Conservation (phyloP, 2,797 vertebrate genomes). For the Paguma larvata region DNA sequence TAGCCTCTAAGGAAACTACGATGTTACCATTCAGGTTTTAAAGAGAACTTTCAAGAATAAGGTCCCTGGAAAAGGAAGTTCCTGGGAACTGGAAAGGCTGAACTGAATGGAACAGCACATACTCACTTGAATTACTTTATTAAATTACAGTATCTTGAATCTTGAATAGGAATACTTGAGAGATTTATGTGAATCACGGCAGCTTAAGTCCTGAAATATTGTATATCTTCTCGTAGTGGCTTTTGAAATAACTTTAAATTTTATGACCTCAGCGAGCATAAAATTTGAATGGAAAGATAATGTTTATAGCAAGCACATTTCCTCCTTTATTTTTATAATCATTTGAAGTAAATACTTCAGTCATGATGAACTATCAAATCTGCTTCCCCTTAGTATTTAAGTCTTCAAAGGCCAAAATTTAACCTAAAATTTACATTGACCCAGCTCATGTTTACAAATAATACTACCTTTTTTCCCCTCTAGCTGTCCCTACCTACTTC, state of each 20-base stretch:
- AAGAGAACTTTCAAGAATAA: neutral
- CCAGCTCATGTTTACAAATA: neutral
- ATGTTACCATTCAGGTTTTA: neutral
- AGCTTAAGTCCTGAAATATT: neutral
- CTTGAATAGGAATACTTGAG: neutral
- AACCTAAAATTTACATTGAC: neutral
- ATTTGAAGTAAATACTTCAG: slow-evolving; percentile 2
- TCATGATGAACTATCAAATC: slow-evolving; percentile 16
- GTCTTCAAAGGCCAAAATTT: neutral
- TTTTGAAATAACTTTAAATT: slow-evolving; percentile 24
- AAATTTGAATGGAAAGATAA: neutral
- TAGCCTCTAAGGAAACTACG: neutral
- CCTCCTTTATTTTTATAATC: neutral
- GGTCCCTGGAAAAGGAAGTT: neutral
- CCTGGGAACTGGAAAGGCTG: neutral
- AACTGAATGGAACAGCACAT: neutral
- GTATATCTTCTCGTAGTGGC: neutral
- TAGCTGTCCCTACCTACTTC: neutral
- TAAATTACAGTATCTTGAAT: slow-evolving; percentile 22
- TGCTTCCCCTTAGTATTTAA: slow-evolving; percentile 27
- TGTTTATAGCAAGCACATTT: neutral
- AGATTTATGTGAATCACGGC: neutral
- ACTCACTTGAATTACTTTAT: neutral
- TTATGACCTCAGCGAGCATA: neutral
- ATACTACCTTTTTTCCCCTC: neutral